Base-by-base conservation (phyloP, 2,113 vertebrate species). In the Octodon degus region DNA sequence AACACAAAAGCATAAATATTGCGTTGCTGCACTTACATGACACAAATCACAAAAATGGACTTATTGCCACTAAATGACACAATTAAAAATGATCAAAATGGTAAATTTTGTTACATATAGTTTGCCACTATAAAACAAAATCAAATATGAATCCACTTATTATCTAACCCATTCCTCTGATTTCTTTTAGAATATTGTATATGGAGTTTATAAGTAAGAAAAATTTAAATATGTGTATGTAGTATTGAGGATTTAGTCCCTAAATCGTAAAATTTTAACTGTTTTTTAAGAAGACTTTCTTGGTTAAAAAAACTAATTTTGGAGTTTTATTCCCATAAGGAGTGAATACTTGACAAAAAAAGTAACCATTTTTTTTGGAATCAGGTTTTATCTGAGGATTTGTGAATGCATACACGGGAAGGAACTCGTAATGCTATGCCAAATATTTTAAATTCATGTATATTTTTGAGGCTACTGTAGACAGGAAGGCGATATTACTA, bases 401-500 rank as follows among this genome's bases (percentile, higher is more conserved):
- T 30, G 5, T 53, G 14, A 89, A 82, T 95, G 74, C 43, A 55
- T 24, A 67, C 4, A 4, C 0, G 0, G 25, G 87, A 10, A 34
- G 47, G 84, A 70, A 96, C n/a, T 86, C n/a, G 62, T 40, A 82
- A 84, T 62, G 50, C 6, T 32, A 68, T 74, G 67, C 77, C 25
- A 40, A 96, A 93, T 88, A 65, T 92, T 92, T 95, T 95, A 92
- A 94, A 94, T 94, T 97, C 32, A n/a, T 70, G 79, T 37, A 70
- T 89, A 91, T 58, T 91, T 96, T 95, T 91, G 62, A 96, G 97
- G 74, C 34, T 90, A 94, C 34, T 86, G 68, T 47, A 90, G 50
- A 86, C 88, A 98, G 95, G 96, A 96, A 98, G 94, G 94, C 40
- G 89, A 17, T 65, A 86, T 92, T 95, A 88, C 91, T 97, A 93